Base-by-base conservation (phyloP, 2,113 vertebrate genomes). In the Motacilla tschutschensis region DNA sequence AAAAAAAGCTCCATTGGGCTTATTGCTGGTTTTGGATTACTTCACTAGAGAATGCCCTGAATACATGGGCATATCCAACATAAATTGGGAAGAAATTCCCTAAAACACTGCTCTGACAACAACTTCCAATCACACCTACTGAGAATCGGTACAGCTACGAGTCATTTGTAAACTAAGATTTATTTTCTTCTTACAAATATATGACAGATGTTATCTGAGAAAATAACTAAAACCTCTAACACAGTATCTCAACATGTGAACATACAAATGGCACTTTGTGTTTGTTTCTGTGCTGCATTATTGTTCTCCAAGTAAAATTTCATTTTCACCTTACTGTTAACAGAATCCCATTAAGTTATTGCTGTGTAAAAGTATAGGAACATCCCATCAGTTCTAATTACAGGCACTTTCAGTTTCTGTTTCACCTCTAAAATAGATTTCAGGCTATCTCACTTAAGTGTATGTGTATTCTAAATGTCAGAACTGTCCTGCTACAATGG, bases 321-420 rank as follows among this genome's bases (percentile, higher is more conserved):
- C 25, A 62, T 69, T 90, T 90, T 79, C 46, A 71, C 69, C 62
- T 88, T 92, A 84, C 29, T 73, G 78, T 88, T 90, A 92, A 89
- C 35, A 91, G 80, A 93, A 85, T 85, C 48, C 67, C 14, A 0
- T 73, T 36, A 87, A 91, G 74, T 97, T 97, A 97, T 97, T 97
- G 97, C 97, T 96, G 92, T 94, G 92, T 96, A 94, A 96, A 95
- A 95, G 93, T 89, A 94, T 38, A 96, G 93, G 95, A 94, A 90
- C 86, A 95, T 94, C 93, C 97, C 95, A 95, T 96, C 93, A 93
- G 88, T 94, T 92, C 93, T 94, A 95, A 65, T 85, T 93, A 97
- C 94, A 97, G 97, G 97, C 97, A 97, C 97, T 97, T 97, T 95
- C 82, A 96, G 93, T 93, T 93, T 96, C 95, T 94, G 87, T 95